Evolutionary conservation across 2,797 vertebrate species (phyloP).

Genomic region (Channa striata): DNA sequence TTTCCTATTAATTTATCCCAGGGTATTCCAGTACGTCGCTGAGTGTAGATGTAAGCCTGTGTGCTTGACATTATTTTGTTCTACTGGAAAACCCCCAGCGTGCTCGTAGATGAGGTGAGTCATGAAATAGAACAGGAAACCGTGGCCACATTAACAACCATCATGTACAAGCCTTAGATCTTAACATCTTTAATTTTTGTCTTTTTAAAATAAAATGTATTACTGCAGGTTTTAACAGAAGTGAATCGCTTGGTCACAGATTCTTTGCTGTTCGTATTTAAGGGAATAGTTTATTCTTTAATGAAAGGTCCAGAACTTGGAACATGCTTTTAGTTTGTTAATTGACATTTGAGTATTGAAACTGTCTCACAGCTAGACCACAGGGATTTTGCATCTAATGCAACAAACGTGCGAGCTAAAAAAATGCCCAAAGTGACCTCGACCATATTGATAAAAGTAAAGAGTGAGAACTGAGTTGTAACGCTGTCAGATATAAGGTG

Average conservation of each 20-base stretch:
- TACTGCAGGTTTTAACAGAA: not conserved
- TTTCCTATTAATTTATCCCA: too few species aligned
- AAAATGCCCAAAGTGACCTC: too few species aligned
- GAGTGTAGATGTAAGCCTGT: not conserved
- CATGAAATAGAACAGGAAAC: not conserved
- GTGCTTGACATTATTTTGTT: constrained; percentile 2
- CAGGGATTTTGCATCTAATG: constrained; percentile 1
- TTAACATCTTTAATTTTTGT: too few species aligned
- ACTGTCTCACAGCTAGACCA: not conserved
- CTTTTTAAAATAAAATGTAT: not conserved
- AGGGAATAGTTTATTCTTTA: not conserved
- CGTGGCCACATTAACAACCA: not conserved
- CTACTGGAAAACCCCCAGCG: not conserved
- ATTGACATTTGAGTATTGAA: not conserved
- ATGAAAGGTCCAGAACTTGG: not conserved
- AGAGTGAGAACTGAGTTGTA: too few species aligned
- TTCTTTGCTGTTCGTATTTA: not conserved
- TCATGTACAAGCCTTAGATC: not conserved
- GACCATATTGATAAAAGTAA: too few species aligned
- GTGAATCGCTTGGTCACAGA: not conserved
- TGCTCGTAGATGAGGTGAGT: not conserved
- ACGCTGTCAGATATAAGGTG: too few species aligned
- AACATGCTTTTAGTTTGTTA: not conserved
- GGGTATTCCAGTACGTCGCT: not conserved
- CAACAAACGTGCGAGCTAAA: too few species aligned